A percentile compares a stretch with the other conserved stretches of the same genome.
These are phyloP conservation scores for Pammene fasciana DNA, from an alignment of 2,888 invertebrate genomes.

Conservation along the genomic window DNA sequence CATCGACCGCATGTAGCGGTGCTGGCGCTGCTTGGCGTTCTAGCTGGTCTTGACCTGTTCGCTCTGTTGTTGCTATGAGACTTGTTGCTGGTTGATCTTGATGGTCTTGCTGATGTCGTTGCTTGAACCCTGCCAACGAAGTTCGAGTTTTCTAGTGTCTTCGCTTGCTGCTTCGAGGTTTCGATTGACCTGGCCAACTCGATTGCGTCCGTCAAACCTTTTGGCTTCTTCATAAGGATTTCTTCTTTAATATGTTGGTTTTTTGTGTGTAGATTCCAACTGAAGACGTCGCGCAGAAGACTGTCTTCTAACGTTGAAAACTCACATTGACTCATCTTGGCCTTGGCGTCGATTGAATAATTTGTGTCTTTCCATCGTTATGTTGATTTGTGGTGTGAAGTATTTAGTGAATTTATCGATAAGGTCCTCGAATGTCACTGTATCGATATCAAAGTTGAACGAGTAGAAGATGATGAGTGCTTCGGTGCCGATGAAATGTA, in stretches of 20 bases:
- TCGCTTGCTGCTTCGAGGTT: too few species aligned
- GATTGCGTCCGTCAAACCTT: too few species aligned
- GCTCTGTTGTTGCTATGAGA: too few species aligned
- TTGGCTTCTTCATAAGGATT: not conserved
- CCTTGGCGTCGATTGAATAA: not conserved
- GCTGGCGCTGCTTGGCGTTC: too few species aligned
- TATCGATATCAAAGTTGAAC: not conserved
- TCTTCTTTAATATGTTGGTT: not conserved
- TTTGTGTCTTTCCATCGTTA: not conserved
- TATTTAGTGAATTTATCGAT: not conserved
- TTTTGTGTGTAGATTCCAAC: not conserved
- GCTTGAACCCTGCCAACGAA: too few species aligned
- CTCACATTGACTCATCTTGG: not conserved
- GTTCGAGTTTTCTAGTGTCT: too few species aligned
- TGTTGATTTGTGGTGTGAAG: not conserved
- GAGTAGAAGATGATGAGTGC: not conserved
- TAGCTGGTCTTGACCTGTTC: too few species aligned
- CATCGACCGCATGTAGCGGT: too few species aligned
- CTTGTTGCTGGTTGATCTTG: too few species aligned
- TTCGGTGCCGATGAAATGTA: not conserved
- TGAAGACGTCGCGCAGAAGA: not conserved
- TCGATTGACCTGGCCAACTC: too few species aligned
- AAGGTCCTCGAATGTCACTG: not conserved
- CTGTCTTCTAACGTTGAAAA: not conserved
- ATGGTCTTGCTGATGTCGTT: too few species aligned